A percentile compares a stretch with the other conserved stretches of the same genome.
Evolutionary conservation across 2,113 vertebrate genomes (phyloP).

Genomic region (Gadus macrocephalus): DNA sequence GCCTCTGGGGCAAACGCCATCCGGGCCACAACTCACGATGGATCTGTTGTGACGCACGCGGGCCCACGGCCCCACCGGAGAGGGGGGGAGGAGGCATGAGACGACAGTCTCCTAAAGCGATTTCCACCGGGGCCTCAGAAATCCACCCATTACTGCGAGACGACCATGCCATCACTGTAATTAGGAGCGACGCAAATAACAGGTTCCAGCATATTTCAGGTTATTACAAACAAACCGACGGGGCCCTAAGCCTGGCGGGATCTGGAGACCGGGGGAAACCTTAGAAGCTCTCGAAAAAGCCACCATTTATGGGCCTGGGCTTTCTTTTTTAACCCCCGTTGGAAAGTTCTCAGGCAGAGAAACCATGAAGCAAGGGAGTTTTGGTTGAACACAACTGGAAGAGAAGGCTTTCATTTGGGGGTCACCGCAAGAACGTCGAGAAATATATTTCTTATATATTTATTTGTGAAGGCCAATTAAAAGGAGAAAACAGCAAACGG

Average conservation of each 20-base stretch:
- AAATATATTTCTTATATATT: slow-evolving; percentile 47
- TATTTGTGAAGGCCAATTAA: slow-evolving; percentile 50
- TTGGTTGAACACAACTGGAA: slow-evolving; percentile 56
- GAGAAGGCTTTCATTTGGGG: slow-evolving; percentile 52
- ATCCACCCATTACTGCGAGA: slow-evolving; percentile 40
- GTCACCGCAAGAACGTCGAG: slow-evolving; percentile 56
- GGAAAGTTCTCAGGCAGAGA: slow-evolving; percentile 38
- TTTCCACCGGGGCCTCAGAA: slow-evolving; percentile 48
- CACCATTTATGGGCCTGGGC: slow-evolving; percentile 49
- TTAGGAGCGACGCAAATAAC: slow-evolving; percentile 64
- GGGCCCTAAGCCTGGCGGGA: slow-evolving; percentile 30
- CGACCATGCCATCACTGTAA: slow-evolving; percentile 46
- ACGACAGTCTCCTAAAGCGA: slow-evolving; percentile 34
- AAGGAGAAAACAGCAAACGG: slow-evolving; percentile 44
- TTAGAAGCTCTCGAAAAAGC: slow-evolving; percentile 50
- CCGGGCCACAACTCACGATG: not conserved
- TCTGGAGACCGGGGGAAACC: slow-evolving; percentile 46
- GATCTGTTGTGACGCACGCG: slow-evolving; percentile 19
- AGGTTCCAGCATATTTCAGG: slow-evolving; percentile 53
- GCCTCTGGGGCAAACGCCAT: not conserved
- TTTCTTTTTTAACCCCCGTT: slow-evolving; percentile 4
- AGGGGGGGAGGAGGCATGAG: slow-evolving; percentile 27
- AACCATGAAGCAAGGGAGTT: slow-evolving; percentile 23
- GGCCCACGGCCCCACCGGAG: slow-evolving; percentile 24
- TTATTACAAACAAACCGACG: slow-evolving; percentile 58